Base-by-base conservation (phyloP, 2,888 invertebrate species). In the Aethes cnicana region DNA sequence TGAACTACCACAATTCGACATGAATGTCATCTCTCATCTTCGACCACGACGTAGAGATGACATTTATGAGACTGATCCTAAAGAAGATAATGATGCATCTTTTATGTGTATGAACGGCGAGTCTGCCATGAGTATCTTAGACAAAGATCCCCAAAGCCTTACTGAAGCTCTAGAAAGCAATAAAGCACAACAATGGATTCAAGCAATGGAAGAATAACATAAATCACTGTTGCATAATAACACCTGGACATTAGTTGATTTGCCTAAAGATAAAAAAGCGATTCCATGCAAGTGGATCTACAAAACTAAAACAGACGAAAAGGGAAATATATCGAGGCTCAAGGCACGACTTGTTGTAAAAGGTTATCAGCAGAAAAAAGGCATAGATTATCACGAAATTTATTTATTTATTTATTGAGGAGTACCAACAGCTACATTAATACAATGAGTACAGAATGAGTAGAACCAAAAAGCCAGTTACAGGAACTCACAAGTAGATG, bases 361-460 rank as follows among this genome's bases (percentile, higher is more conserved):
- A 37, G 60, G 58, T 0, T 57, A 21, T 49, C 47, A 54, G 11
- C 65, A 63, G 35, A 61, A 30, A 42, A 58, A 56, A 49, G 58
- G 63, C 1, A 50, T 1, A 35, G 61, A 62, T 4, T 47, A 47
- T 11, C 2, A 47, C 8, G 18, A 47, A n/a, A 18, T 37, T 28
- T 47, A 28, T 11, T n/a, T n/a, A n/a, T n/a, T n/a, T n/a, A n/a
- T n/a, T n/a, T n/a, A n/a, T n/a, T n/a, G n/a, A n/a, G n/a, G n/a
- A n/a, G n/a, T n/a, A n/a, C n/a, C n/a, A n/a, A n/a, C n/a, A n/a
- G n/a, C n/a, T n/a, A n/a, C n/a, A n/a, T n/a, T n/a, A n/a, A n/a
- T n/a, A n/a, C n/a, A n/a, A n/a, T n/a, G n/a, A n/a, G n/a, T n/a
- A n/a, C n/a, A n/a, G n/a, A n/a, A n/a, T n/a, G n/a, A n/a, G n/a